Base-by-base conservation (phyloP, 2,888 invertebrate species). In the Philhelius pedissequus region DNA sequence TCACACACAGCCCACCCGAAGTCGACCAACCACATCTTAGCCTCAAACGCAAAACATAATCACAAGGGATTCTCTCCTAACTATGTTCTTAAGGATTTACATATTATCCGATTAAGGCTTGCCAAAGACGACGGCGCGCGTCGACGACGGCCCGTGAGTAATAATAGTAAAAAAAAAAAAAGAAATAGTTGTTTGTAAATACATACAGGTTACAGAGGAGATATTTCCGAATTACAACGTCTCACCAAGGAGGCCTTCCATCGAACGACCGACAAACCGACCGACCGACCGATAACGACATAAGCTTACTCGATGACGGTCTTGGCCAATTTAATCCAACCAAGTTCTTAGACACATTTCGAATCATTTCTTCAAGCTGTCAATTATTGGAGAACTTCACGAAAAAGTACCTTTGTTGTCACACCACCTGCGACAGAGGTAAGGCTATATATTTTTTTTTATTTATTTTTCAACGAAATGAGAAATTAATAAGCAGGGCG, bases 41-140 rank as follows among this genome's bases (percentile, higher is more conserved):
- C 66, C 70, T 81, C 56, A 64, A n/a, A 18, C 30, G n/a, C 9
- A 60, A 52, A 66, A 52, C 30, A 68, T 68, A 79, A 74, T 74
- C 78, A 35, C 58, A 68, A 74, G 60, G 58, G 68, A 60, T 73
- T 18, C 58, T 25, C 66, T 68, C 68, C 18, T 27, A 38, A 62
- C 66, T 69, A 48, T 30, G 50, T 74, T 70, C 48, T 40, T 74
- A 43, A 45, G 79, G 73, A 79, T 83, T 75, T 84, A 66, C 79
- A 75, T 80, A 70, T 74, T 84, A 84, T 84, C 79, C 79, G 83
- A 84, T 84, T 75, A 71, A 54, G 54, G 66, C 50, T 60, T 71
- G 32, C 58, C 45, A 54, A 40, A 48, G 62, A 74, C n/a, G n/a
- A 73, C 48, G n/a, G n/a, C n/a, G n/a, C n/a, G n/a, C n/a, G n/a